Conservation (phyloP, 2,113 vertebrate genomes). For the Acrocephalus kingi region DNA sequence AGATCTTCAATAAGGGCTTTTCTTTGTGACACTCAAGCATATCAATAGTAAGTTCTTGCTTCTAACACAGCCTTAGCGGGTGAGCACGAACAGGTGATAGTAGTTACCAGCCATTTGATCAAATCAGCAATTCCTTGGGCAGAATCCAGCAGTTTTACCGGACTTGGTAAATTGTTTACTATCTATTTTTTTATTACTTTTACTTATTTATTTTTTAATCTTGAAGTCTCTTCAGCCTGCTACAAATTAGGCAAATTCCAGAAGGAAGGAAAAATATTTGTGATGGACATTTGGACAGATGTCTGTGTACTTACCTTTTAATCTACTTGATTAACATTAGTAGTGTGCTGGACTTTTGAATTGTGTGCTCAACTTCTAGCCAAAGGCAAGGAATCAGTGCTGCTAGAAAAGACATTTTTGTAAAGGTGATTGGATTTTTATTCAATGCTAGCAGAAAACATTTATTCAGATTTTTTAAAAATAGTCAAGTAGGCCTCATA, state of each 20-base stretch:
- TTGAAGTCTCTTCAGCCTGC: neutral
- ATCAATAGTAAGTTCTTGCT: neutral
- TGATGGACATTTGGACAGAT: neutral
- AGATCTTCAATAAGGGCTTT: neutral
- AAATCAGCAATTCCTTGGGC: neutral
- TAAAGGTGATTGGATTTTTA: neutral
- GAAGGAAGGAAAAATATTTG: neutral
- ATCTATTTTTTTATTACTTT: rapidly evolving
- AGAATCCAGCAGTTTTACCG: neutral
- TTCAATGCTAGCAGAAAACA: neutral
- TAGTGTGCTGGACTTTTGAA: neutral
- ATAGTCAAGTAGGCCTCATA: neutral
- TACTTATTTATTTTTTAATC: neutral
- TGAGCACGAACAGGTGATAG: rapidly evolving
- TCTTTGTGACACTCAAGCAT: neutral
- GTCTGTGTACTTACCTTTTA: neutral
- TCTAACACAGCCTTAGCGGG: neutral
- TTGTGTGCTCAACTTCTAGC: neutral
- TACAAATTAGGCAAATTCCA: neutral
- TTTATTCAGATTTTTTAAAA: neutral
- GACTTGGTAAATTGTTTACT: neutral
- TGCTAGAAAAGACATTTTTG: neutral
- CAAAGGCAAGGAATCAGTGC: neutral
- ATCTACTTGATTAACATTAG: neutral
- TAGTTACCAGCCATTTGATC: neutral